Percentiles rank a stretch among this genome's conserved stretches.
These are phyloP conservation scores for Scaptomyza hsui DNA, from an alignment of 1,140 invertebrate species.

Conservation along the genomic window DNA sequence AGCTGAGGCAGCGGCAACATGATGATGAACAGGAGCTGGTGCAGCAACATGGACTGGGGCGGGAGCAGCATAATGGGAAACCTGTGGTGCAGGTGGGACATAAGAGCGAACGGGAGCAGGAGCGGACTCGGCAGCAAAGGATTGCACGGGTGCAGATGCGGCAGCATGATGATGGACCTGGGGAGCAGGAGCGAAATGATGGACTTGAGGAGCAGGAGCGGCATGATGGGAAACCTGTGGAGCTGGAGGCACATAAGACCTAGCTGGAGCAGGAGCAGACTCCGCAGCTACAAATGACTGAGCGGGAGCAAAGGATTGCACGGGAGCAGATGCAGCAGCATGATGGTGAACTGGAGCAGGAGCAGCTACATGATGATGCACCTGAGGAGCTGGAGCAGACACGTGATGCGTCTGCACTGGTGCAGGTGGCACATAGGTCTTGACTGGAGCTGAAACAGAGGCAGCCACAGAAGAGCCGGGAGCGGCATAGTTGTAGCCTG, in stretches of 20 bases:
- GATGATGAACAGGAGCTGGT: slow-evolving; percentile 29
- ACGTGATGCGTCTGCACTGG: no score
- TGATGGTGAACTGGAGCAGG: slow-evolving; percentile 40
- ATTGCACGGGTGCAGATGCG: slow-evolving; percentile 41
- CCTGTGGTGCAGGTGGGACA: slow-evolving; percentile 18
- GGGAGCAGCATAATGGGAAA: slow-evolving; percentile 15
- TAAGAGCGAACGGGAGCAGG: slow-evolving; percentile 29
- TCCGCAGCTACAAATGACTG: slow-evolving; percentile 32
- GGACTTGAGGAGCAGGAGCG: slow-evolving; percentile 35
- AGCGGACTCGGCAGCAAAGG: slow-evolving; percentile 37
- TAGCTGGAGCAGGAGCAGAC: slow-evolving; percentile 33
- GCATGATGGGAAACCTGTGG: slow-evolving; percentile 24
- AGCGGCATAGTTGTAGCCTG: slow-evolving; percentile 65
- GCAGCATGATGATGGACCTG: slow-evolving; percentile 40
- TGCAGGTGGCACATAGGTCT: no score
- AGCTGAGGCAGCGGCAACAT: slow-evolving; percentile 12
- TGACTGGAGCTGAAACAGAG: slow-evolving; percentile 27
- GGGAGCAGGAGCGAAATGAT: slow-evolving; percentile 36
- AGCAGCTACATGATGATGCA: slow-evolving; percentile 22
- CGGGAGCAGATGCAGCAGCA: slow-evolving; percentile 48
- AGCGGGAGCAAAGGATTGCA: slow-evolving; percentile 28
- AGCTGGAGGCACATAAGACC: slow-evolving; percentile 1
- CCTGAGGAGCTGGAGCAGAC: slow-evolving; percentile 1
- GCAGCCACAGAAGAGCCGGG: slow-evolving; percentile 47
- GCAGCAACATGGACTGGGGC: slow-evolving; percentile 19